Base-by-base conservation (phyloP, 2,797 vertebrate genomes). In the Channallabes apus region DNA sequence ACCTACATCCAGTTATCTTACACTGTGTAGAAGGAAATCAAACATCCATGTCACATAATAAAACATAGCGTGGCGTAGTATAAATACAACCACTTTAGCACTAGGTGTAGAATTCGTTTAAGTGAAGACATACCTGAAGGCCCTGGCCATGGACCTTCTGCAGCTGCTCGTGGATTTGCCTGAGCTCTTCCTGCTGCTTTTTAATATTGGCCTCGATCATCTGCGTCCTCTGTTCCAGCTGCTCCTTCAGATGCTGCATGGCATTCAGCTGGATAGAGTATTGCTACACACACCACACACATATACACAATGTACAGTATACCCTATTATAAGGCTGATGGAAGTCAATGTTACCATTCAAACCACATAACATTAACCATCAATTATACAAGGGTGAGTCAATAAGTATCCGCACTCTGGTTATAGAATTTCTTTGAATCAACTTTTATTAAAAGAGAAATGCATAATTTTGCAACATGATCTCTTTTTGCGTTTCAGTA, bases 201-300 rank as follows among this genome's bases (percentile, higher is more conserved):
- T 95, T 95, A 90, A 98, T 96, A 91, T 96, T 96, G 17, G 93
- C 94, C 88, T 97, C 96, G 86, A 98, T 95, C 86, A 96, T 88
- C 80, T 94, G 94, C 0, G 95, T 97, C 87, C 95, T 94, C 87
- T 97, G 95, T 51, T 97, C 96, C 90, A 98, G 93, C 87, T 98
- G 96, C 22, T 97, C 94, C 86, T 95, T 97, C 59, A 98, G 94
- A 86, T 96, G 96, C 90, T 96, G 95, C 95, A 97, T 96, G 87
- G 96, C 95, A 11, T 96, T 96, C 89, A 96, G 90, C 86, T 97
- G 97, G 0, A 92, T 91, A 0, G 96, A 93, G 85, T 97, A 96
- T 90, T 96, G 95, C 91, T 95, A 35, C 24, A 22, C 64, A 84
- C 59, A 64, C 41, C 67, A 75, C 22, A 79, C 46, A 69, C 24